These are phyloP conservation scores for Drosophila falleni DNA, from an alignment of 2,888 invertebrate genomes.

Conservation along the genomic window DNA sequence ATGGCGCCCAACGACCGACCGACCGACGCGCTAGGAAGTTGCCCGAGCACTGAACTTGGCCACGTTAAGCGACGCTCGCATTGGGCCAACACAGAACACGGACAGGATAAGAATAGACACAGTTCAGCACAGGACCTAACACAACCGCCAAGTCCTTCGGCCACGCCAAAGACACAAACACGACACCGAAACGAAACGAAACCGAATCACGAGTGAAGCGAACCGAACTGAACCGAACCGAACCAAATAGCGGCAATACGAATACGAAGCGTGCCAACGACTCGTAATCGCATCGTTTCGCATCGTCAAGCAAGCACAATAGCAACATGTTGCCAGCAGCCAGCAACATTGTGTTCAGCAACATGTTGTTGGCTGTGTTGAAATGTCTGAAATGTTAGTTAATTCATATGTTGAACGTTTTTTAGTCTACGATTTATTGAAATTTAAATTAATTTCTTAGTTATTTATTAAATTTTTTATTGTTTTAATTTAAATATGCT, in stretches of 20 bases:
- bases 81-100: conserved; percentile 59
- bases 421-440: background rate
- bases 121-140: conserved; percentile 43
- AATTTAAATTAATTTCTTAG: background rate
- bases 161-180: background rate
- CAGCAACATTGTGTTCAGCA: conserved; percentile 34
- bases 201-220: conserved; percentile 10
- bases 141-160: conserved; percentile 51
- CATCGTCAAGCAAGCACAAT: conserved; percentile 15
- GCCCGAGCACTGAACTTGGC: conserved; percentile 84
- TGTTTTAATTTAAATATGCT: too few species aligned
- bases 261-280: conserved; percentile 16
- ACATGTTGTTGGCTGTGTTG: conserved; percentile 42
- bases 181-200: conserved; percentile 10
- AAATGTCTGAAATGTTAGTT: background rate
- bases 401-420: background rate
- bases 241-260: background rate
- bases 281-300: conserved; percentile 31
- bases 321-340: conserved; percentile 15
- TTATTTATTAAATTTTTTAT: background rate
- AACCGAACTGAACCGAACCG: conserved; percentile 9
- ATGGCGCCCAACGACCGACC: conserved; percentile 67
- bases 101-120: conserved; percentile 15
- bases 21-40: conserved; percentile 85
- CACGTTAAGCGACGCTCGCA: conserved; percentile 59